Conservation (phyloP, 35 echinoderm and acorn worm genomes). For the Stichopus chloronotus region DNA sequence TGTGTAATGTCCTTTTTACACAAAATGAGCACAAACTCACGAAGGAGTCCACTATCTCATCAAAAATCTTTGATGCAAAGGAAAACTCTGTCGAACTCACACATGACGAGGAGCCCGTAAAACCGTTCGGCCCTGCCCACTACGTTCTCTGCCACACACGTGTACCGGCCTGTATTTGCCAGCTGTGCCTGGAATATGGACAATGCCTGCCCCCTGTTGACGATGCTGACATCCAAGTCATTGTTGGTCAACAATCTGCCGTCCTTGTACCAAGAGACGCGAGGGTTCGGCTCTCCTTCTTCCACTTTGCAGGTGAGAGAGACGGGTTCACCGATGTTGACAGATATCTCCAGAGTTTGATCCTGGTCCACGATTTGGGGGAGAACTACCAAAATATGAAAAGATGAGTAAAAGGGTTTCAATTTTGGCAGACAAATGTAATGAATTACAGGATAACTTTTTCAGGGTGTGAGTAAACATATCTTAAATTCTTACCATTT, state of each 20-base stretch:
- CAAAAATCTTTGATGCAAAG: too few species aligned
- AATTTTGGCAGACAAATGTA: too few species aligned
- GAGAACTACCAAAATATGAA: slow-evolving; percentile 1
- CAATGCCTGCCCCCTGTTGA: slow-evolving; percentile 51
- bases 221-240: slow-evolving; percentile 56
- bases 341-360: slow-evolving; percentile 37
- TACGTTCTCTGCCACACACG: slow-evolving; percentile 74
- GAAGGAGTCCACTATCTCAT: too few species aligned
- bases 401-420: not conserved
- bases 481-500: too few species aligned
- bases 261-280: slow-evolving; percentile 84
- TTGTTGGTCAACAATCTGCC: slow-evolving; percentile 47
- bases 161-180: slow-evolving; percentile 67
- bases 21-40: too few species aligned
- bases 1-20: too few species aligned
- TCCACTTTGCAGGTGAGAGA: slow-evolving; percentile 71
- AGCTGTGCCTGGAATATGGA: slow-evolving; percentile 65
- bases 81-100: slow-evolving; percentile 45
- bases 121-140: slow-evolving; percentile 72
- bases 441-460: too few species aligned
- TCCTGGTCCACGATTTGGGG: slow-evolving; percentile 59
- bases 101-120: slow-evolving; percentile 73
- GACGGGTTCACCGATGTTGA: slow-evolving; percentile 54
- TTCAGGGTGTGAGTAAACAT: too few species aligned
- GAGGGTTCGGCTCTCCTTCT: slow-evolving; percentile 59